phyloP scores from a whole-genome alignment of 1,140 invertebrate species.

The Drosophila asahinai region DNA sequence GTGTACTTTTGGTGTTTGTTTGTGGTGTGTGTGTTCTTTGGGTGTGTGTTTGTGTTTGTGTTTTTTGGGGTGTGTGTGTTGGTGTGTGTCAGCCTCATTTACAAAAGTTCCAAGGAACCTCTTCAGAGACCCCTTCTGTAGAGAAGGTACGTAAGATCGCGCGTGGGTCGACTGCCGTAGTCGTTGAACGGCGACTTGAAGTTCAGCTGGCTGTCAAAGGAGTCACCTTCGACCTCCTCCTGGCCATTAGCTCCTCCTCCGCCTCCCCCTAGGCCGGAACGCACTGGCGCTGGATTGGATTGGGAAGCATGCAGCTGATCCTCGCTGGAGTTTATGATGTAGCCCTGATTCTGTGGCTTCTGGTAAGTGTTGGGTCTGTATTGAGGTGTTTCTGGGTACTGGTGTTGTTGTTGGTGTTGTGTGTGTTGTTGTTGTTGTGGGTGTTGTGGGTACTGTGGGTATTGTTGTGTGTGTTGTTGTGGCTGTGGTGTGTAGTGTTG shows the following conservation, averaged over 20 bases:
- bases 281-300: constrained; percentile 33
- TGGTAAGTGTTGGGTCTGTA: constrained; percentile 5
- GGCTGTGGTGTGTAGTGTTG: constrained; percentile 6
- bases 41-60: neutral
- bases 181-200: constrained; percentile 72
- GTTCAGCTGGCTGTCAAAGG: constrained; percentile 53
- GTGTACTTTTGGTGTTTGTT: neutral
- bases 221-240: constrained; percentile 30
- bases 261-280: neutral
- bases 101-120: constrained; percentile 10
- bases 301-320: constrained; percentile 60
- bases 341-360: constrained; percentile 1
- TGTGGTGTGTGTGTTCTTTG: neutral
- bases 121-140: constrained; percentile 61
- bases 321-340: constrained; percentile 67
- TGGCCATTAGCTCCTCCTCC: neutral
- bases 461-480: constrained; percentile 19
- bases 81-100: constrained; percentile 20
- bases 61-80: constrained; percentile 1
- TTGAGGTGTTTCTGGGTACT: constrained; percentile 1
- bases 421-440: neutral
- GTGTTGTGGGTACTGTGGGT: constrained; percentile 8
- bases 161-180: constrained; percentile 67
- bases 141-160: constrained; percentile 66
- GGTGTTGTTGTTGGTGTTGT: constrained; percentile 11